Evolutionary conservation across 2,797 vertebrate species (phyloP).

Genomic region (Alfaro cultratus): DNA sequence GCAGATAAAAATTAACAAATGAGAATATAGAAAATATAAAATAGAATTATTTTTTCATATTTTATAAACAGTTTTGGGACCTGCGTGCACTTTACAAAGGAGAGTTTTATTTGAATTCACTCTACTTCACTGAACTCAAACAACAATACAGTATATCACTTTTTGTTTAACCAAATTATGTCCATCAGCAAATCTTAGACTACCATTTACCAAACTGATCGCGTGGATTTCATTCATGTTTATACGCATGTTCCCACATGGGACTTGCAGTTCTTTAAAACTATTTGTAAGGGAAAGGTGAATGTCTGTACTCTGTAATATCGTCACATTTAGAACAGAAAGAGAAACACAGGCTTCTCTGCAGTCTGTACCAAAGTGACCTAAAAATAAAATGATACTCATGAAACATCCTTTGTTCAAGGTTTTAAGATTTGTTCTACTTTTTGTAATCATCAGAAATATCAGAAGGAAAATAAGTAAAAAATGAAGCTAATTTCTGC

Average conservation of each 20-base stretch:
- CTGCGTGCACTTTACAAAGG: not conserved
- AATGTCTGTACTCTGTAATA: not conserved
- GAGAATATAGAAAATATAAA: not conserved
- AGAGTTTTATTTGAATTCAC: not conserved
- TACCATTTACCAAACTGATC: not conserved
- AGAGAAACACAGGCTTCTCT: not conserved
- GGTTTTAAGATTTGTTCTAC: not conserved
- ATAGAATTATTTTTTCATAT: not conserved
- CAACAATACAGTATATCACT: not conserved
- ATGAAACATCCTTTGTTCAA: constrained; percentile 4
- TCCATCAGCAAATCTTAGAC: not conserved
- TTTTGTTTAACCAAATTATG: not conserved
- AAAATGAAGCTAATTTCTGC: not conserved
- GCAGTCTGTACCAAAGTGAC: not conserved
- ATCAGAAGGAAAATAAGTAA: not conserved
- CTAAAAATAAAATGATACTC: not conserved
- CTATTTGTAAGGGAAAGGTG: not conserved
- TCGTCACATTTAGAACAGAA: not conserved
- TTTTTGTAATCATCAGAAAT: not conserved
- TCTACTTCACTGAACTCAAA: not conserved
- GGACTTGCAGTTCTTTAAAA: not conserved
- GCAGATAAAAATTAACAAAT: not conserved
- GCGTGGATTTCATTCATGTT: not conserved
- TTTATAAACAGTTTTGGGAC: not conserved
- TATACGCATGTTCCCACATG: not conserved